Conservation (phyloP, 2,797 vertebrate species). For the Borostomias antarcticus region DNA sequence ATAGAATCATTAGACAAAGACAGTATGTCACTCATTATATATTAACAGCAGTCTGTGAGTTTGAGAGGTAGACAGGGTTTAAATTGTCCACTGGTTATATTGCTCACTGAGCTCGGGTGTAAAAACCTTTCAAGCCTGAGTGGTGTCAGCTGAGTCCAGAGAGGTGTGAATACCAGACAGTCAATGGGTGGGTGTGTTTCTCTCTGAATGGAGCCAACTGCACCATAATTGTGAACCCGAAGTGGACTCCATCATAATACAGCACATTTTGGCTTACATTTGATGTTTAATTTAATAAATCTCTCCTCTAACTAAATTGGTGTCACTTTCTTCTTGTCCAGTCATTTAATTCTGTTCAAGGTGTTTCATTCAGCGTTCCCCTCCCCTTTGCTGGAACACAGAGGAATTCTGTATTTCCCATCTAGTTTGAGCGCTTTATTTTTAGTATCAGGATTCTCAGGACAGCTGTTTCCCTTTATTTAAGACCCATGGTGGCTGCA, state of each 20-base stretch:
- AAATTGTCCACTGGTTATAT: conserved; percentile 29
- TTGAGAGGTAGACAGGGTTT: background rate
- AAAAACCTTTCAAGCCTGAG: conserved; percentile 23
- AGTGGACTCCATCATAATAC: background rate
- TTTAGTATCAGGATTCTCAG: conserved; percentile 42
- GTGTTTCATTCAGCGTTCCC: conserved; percentile 29
- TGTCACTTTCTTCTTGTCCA: background rate
- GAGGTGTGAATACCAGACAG: background rate
- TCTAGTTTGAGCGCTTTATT: conserved; percentile 47
- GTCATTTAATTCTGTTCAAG: conserved; percentile 15
- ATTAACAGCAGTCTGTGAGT: conserved; percentile 43
- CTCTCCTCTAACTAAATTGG: background rate
- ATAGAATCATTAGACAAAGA: conserved; percentile 54
- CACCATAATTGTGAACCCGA: background rate
- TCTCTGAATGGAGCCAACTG: background rate
- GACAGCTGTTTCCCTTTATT: conserved; percentile 49
- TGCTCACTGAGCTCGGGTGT: conserved; percentile 15
- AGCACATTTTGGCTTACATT: background rate
- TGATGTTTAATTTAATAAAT: conserved; percentile 1
- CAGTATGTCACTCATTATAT: conserved; percentile 44
- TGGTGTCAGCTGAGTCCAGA: conserved; percentile 9
- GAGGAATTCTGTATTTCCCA: conserved; percentile 43
- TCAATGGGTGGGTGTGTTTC: background rate
- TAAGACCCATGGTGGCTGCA: conserved; percentile 25
- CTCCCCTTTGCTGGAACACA: conserved; percentile 25